phyloP scores from a whole-genome alignment of 2,797 vertebrate species.

The Coracias cyanogaster region DNA sequence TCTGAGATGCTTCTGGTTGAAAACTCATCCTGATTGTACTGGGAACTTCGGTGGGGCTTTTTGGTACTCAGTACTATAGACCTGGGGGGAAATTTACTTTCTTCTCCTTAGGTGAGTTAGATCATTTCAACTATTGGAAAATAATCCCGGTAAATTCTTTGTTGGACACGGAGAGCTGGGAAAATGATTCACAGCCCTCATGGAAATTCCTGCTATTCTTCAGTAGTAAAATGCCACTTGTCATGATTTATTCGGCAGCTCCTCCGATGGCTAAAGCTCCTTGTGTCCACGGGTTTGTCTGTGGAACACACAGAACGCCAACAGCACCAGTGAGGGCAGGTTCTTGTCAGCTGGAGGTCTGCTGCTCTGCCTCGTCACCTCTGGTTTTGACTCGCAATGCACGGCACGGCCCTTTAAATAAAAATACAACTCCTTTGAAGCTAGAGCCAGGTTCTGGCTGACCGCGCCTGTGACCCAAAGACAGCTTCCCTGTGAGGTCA shows the following conservation, averaged over 20 bases:
- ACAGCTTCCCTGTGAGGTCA: background rate
- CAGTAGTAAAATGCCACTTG: background rate
- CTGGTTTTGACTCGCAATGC: background rate
- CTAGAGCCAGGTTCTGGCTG: background rate
- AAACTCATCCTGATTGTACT: no score
- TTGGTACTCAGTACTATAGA: no score
- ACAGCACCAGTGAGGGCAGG: background rate
- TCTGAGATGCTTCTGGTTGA: no score
- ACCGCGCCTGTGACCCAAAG: fast-evolving
- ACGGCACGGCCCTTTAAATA: background rate
- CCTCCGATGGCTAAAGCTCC: fast-evolving
- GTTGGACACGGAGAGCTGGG: background rate
- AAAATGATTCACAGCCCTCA: background rate
- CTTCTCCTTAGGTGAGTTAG: no score
- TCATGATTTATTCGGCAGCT: background rate
- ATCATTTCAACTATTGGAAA: background rate
- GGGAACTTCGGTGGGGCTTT: no score
- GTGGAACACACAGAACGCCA: background rate
- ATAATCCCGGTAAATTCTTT: background rate
- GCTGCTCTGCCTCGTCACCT: background rate
- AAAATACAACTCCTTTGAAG: fast-evolving
- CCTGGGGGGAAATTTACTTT: no score
- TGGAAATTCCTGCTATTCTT: background rate
- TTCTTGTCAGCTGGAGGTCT: background rate
- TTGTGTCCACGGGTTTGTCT: background rate